phyloP scores from a whole-genome alignment of 2,113 vertebrate species.

The Terrapene triunguis region DNA sequence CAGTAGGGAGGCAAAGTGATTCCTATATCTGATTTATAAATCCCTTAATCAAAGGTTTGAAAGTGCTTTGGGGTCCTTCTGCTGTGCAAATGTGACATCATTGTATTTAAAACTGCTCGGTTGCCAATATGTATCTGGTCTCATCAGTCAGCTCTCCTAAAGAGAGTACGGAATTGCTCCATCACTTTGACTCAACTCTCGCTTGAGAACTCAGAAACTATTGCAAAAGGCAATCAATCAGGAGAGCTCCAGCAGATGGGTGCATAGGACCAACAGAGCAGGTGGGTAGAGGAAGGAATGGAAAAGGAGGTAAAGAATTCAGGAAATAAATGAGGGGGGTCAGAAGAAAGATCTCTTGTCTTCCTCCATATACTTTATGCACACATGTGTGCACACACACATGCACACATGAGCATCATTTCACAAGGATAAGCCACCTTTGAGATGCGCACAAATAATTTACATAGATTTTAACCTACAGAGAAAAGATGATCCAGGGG shows the following conservation, averaged over 20 bases:
- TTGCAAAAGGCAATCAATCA: not conserved
- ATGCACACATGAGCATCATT: not conserved
- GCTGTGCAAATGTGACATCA: not conserved
- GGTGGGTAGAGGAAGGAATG: not conserved
- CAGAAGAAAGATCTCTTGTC: not conserved
- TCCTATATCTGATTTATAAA: not conserved
- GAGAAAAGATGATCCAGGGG: not conserved
- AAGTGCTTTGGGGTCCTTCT: not conserved
- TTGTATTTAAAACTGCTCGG: constrained; percentile 4
- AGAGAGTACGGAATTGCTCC: not conserved
- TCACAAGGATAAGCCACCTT: not conserved
- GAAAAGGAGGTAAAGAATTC: not conserved
- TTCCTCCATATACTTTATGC: not conserved
- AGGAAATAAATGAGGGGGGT: not conserved
- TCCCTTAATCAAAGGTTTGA: not conserved
- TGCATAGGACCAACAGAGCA: not conserved
- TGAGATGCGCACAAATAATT: not conserved
- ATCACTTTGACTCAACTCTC: not conserved
- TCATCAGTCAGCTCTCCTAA: not conserved
- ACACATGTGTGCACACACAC: rapidly evolving
- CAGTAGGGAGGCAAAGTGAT: not conserved
- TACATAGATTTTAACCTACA: not conserved
- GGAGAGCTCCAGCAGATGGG: not conserved
- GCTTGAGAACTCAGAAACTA: constrained; percentile 4
- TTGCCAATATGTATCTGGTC: not conserved